A percentile compares a stretch with the other conserved stretches of the same genome.
These are phyloP conservation scores for Mycalesis mineus DNA, from an alignment of 2,888 invertebrate genomes.

Conservation along the genomic window DNA sequence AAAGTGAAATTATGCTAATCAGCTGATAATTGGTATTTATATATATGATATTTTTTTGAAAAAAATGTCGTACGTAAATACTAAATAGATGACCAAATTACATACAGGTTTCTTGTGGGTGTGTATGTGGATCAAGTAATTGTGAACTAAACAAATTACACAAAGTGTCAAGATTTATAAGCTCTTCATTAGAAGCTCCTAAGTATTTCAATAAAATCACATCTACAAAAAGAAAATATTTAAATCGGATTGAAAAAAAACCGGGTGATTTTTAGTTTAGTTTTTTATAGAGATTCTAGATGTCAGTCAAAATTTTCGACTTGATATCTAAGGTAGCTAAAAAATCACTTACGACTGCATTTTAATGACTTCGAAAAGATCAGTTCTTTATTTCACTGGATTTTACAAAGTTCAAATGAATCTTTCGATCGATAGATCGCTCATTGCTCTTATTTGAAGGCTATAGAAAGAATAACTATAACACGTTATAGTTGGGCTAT, in stretches of 20 bases:
- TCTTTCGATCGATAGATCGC: too few species aligned
- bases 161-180: not conserved
- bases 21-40: too few species aligned
- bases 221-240: too few species aligned
- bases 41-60: too few species aligned
- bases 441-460: too few species aligned
- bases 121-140: not conserved
- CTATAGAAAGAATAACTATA: too few species aligned
- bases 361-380: slow-evolving; percentile 13
- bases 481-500: too few species aligned
- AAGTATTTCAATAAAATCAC: not conserved
- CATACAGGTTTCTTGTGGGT: not conserved
- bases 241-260: not conserved
- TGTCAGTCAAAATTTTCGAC: slow-evolving; percentile 17
- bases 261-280: not conserved
- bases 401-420: too few species aligned
- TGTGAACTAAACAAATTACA: not conserved
- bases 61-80: too few species aligned
- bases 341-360: slow-evolving; percentile 39
- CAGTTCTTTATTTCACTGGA: too few species aligned
- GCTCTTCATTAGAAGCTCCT: not conserved
- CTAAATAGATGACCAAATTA: not conserved
- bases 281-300: slow-evolving; percentile 20
- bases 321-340: slow-evolving; percentile 37
- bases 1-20: too few species aligned